Percentiles rank a stretch among this genome's conserved stretches.
Conservation (phyloP, 2,888 invertebrate genomes). For the Pelosia muscerda region DNA sequence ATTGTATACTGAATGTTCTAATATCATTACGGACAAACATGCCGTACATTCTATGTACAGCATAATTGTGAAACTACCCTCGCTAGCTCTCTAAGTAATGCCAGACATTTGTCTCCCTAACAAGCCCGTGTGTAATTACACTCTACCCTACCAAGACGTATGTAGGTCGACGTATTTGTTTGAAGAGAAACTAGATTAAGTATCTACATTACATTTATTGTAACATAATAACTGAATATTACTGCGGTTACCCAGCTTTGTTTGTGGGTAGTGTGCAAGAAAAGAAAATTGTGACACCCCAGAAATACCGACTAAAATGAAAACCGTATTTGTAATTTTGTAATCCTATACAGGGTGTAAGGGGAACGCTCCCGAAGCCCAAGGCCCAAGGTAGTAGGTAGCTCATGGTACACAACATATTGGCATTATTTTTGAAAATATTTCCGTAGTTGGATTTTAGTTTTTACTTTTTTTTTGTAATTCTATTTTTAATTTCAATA, state of each 20-base stretch:
- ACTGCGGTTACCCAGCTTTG: neutral
- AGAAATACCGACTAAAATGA: too few species aligned
- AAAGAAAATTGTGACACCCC: too few species aligned
- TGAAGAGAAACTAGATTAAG: neutral
- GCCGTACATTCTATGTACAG: neutral
- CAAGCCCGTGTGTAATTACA: neutral
- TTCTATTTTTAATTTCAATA: too few species aligned
- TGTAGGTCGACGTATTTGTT: neutral
- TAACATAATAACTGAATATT: neutral
- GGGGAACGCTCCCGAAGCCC: too few species aligned
- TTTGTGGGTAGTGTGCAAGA: neutral
- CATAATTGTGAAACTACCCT: conserved; percentile 1
- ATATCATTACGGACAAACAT: neutral
- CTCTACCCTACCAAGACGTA: neutral
- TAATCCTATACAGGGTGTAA: too few species aligned
- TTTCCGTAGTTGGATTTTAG: too few species aligned
- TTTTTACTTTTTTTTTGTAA: too few species aligned
- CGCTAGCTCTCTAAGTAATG: neutral
- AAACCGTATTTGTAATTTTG: too few species aligned
- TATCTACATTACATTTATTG: neutral
- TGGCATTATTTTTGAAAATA: too few species aligned
- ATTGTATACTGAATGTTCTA: too few species aligned
- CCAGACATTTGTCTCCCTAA: conserved; percentile 3
- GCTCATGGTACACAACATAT: too few species aligned
- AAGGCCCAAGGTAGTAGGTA: too few species aligned